Evolutionary conservation across 2,113 vertebrate species (phyloP), one percentile per base, ranked within the genome.

Genomic region (Neolamprologus sp.): DNA sequence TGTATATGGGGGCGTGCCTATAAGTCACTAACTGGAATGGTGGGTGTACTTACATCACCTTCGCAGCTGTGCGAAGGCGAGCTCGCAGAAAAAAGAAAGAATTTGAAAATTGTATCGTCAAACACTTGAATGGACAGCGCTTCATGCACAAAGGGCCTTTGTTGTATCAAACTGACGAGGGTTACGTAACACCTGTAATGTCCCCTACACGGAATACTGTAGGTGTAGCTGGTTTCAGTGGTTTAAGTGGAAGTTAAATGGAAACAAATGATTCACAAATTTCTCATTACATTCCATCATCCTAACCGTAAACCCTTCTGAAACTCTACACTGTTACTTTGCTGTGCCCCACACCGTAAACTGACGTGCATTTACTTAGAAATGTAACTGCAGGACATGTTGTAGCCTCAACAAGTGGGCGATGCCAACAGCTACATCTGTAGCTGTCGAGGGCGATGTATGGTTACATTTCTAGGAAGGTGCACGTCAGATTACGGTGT

Each of bases 131-230:
- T 16, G 47, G 55, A 87, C 12, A 73, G 4, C 14, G 42, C 73
- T 75, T 85, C 7, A n/a, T 71, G 49, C 37, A 82, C 87, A 93
- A 92, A 91, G 85, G 47, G 28, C 28, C 53, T 80, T 92, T 89
- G 85, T 94, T 90, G 42, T 37, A 33, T 83, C 55, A 75, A 47
- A 80, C 75, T 23, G 7, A 80, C 5, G 21, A 42, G 9, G 60
- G 13, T 37, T 68, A 57, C 40, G 37, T 84, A 82, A 81, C 86
- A 80, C 47, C 47, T 16, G 47, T n/a, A 33, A 30, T 7, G 26
- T 75, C 2, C 19, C 2, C 19, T 19, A 9, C 7, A 7, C 12
- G 21, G 30, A 80, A 21, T 53, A 73, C 9, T 58, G 10, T 30
- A 68, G 71, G 51, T 37, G 37, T 8, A 28, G 35, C 60, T 71